A percentile compares a stretch with the other conserved stretches of the same genome.
Evolutionary conservation across 2,797 vertebrate genomes (phyloP).

Genomic region (Gorsachius magnificus): DNA sequence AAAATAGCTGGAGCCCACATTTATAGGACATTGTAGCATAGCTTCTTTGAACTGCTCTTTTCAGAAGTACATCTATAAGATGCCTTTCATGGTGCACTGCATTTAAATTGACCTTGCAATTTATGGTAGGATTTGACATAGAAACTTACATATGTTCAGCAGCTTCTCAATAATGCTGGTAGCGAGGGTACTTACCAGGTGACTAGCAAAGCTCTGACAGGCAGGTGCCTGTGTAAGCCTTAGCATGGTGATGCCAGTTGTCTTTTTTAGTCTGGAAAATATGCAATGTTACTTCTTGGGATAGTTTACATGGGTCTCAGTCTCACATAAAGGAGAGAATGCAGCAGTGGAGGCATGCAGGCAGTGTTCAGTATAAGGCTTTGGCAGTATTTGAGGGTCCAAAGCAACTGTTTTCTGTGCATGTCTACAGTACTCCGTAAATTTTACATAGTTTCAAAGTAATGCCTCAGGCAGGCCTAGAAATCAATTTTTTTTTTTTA

Average conservation of each 20-base stretch:
- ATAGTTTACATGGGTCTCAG: not conserved
- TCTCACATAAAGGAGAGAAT: not conserved
- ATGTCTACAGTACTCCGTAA: not conserved
- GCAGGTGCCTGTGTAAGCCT: not conserved
- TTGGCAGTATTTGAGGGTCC: not conserved
- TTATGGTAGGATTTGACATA: not conserved
- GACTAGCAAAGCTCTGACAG: not conserved
- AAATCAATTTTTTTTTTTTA: not conserved
- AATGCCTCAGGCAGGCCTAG: not conserved
- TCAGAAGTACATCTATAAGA: not conserved
- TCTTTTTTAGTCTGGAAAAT: not conserved
- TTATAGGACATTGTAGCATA: not conserved
- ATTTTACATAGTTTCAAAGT: not conserved
- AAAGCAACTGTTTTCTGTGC: not conserved
- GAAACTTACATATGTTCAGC: not conserved
- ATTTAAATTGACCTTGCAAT: not conserved
- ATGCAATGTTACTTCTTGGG: not conserved
- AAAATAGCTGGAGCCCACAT: not conserved
- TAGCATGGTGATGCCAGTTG: not conserved
- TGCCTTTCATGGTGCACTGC: fast-evolving
- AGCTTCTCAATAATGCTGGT: not conserved
- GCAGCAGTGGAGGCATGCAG: not conserved
- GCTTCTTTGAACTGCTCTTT: not conserved
- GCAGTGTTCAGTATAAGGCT: not conserved
- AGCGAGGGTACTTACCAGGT: not conserved